These are phyloP conservation scores for Antheraea mylitta DNA, from an alignment of 1,140 invertebrate species.

Conservation along the genomic window DNA sequence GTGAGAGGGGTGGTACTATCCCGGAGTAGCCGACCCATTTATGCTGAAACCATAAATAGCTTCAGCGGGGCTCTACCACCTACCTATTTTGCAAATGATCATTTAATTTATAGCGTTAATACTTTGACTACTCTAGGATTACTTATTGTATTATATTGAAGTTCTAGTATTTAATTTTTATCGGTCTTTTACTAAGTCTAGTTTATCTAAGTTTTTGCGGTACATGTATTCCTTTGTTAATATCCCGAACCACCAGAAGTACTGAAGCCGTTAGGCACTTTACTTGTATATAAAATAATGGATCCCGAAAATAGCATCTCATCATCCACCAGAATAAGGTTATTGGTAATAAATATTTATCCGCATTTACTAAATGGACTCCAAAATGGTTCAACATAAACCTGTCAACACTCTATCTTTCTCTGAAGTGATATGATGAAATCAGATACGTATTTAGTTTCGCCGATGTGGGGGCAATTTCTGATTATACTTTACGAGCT, in stretches of 20 bases:
- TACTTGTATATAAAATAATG: neutral
- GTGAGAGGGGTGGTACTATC: too few relatives aligned
- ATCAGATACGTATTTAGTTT: neutral
- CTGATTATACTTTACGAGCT: too few relatives aligned
- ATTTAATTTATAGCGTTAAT: too few relatives aligned
- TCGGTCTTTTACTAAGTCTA: too few relatives aligned
- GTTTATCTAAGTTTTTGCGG: neutral
- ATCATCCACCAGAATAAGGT: constrained; percentile 15
- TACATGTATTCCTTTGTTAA: too few relatives aligned
- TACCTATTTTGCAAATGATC: too few relatives aligned
- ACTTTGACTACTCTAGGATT: too few relatives aligned
- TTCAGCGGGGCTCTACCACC: too few relatives aligned
- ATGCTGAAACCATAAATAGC: too few relatives aligned
- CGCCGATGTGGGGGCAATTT: neutral
- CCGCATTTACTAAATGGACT: constrained; percentile 71
- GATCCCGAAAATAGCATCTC: neutral
- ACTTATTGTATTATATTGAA: too few relatives aligned
- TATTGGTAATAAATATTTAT: constrained; percentile 71
- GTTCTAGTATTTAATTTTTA: too few relatives aligned
- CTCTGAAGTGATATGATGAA: constrained; percentile 23
- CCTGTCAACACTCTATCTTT: constrained; percentile 59
- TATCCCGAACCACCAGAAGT: neutral
- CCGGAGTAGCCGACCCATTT: too few relatives aligned
- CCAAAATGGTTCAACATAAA: constrained; percentile 60
- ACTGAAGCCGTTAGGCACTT: neutral